Evolutionary conservation across 2,797 vertebrate genomes (phyloP), one percentile per base, ranked within the genome.

Genomic region (Botia almorhae): DNA sequence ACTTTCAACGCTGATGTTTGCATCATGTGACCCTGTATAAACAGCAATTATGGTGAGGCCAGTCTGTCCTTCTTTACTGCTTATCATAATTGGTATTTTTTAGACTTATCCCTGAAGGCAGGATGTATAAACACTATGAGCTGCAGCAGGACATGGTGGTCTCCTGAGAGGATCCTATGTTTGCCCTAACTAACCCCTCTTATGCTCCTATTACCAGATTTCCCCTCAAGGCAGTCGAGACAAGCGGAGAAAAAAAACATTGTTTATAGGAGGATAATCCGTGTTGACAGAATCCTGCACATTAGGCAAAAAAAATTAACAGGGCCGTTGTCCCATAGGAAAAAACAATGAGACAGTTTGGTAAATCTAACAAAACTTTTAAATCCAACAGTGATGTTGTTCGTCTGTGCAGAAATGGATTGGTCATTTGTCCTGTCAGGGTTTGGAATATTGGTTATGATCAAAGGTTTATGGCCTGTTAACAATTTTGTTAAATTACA

Each of bases 241-340:
- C 23, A 39, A 53, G 33, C 11, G 23, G 19, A 76, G 19, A 69
- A 26, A 19, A 26, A 19, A 69, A 21, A 68, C 64, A 48, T 19
- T 56, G 33, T 76, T 56, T 68, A 46, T 56, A 43, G 14, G 50
- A 69, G 10, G 51, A 29, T 56, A 46, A 68, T 77, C 36, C 29
- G 3, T 69, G 58, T 69, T 78, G 63, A 83, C 56, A 69, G 63
- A 63, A 39, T 69, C 39, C 21, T 73, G 55, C 63, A 65, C 26
- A n/a, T 68, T 21, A 61, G 53, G 58, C 48, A 60, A 16, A 69
- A 69, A 58, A 36, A 70, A 68, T 43, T 48, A 53, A 69, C 8
- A 63, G n/a, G 53, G 39, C 61, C 36, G 43, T 29, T 48, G 33
- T 76, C 39, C 53, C 79, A 60, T 76, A 16, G 60, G 68, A 53